Conservation (phyloP, 35 echinoderm and acorn worm species). For the Hemicentrotus pulcherrimus region DNA sequence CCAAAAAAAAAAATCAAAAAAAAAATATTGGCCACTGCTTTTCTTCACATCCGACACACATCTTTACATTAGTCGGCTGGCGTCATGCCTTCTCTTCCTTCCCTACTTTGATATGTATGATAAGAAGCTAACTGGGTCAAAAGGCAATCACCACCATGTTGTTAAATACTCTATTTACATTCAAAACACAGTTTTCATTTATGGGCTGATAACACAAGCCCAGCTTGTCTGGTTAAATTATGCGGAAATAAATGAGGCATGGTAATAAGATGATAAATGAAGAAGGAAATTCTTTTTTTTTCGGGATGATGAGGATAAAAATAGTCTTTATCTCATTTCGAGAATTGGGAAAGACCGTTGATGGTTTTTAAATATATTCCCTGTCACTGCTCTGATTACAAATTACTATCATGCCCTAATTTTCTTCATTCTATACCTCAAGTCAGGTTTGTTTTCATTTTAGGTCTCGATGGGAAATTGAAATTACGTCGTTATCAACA, state of each 20-base stretch:
- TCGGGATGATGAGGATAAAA: neutral
- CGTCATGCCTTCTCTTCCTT: neutral
- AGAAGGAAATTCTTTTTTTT: neutral
- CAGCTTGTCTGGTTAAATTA: neutral
- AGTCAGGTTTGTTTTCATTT: neutral
- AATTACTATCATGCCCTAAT: neutral
- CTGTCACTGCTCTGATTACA: neutral
- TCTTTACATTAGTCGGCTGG: neutral
- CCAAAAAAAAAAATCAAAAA: too few relatives aligned
- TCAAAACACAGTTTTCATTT: neutral
- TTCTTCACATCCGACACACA: neutral
- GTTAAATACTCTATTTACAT: neutral
- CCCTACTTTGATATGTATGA: neutral
- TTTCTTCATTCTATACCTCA: neutral
- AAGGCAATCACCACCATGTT: neutral
- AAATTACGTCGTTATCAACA: neutral
- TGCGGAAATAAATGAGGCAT: neutral
- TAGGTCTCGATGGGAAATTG: neutral
- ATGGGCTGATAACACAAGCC: neutral
- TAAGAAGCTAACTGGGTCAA: neutral
- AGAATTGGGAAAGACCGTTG: neutral
- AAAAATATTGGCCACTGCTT: too few relatives aligned
- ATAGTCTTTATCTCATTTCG: neutral
- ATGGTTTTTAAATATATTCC: neutral
- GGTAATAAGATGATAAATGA: neutral